Percentiles rank a stretch among this genome's conserved stretches.
Conservation (phyloP, 2,113 vertebrate genomes). For the Plotosus lineatus region DNA sequence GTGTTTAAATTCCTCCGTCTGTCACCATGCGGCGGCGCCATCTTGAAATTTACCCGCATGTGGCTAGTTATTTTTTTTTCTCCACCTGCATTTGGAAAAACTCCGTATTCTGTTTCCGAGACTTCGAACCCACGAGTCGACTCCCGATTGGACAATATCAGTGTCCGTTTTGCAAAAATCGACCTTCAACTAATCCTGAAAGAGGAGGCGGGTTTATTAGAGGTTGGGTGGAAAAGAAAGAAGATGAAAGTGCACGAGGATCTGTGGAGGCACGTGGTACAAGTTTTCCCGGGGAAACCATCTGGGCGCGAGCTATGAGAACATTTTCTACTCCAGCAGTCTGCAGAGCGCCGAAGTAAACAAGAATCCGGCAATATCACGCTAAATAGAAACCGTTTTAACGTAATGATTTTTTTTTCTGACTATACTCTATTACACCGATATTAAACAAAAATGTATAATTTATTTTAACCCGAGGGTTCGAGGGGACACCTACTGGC, state of each 20-base stretch:
- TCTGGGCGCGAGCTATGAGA: background rate
- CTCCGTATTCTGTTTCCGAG: background rate
- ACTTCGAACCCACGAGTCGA: background rate
- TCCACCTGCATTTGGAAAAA: constrained; percentile 53
- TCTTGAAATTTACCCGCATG: constrained; percentile 64
- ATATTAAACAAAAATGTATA: background rate
- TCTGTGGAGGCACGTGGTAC: constrained; percentile 63
- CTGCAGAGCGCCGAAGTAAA: background rate
- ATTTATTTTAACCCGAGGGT: background rate
- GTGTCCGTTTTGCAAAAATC: background rate
- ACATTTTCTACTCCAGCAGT: background rate
- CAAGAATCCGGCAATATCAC: background rate
- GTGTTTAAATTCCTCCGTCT: constrained; percentile 61
- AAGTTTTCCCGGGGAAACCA: constrained; percentile 43
- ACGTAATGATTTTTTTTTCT: too few species aligned
- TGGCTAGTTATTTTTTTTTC: background rate
- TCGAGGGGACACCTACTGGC: constrained; percentile 42
- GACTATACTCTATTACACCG: too few species aligned
- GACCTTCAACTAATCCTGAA: background rate
- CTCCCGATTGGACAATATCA: background rate
- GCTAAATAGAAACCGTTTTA: fast-evolving
- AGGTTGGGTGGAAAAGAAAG: background rate
- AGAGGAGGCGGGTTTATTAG: background rate
- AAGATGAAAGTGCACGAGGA: constrained; percentile 15
- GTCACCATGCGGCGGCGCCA: constrained; percentile 71